Evolutionary conservation across 2,888 invertebrate genomes (phyloP), one percentile per base, ranked within the genome.

Genomic region (Incurvaria masculella): DNA sequence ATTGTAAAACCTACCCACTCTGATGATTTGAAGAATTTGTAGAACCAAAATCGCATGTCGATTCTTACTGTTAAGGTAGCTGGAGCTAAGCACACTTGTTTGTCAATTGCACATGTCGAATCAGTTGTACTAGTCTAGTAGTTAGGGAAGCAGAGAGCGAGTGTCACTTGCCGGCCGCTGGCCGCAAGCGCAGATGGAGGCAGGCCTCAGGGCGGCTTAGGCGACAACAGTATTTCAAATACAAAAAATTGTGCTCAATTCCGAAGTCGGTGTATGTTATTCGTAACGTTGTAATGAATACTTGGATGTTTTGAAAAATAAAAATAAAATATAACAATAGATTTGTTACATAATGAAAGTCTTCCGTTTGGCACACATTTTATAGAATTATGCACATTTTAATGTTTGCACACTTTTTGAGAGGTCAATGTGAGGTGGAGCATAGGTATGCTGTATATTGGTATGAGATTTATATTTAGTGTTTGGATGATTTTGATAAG

Each of bases 271-370:
- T 71, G 62, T 73, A 68, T 69, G 69, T 72, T 71, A 68, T 76
- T 44, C 65, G 63, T 71, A 72, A 71, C 69, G 68, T 75, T 71
- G 64, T 69, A 65, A 20, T 46, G 61, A n/a, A 33, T 33, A 33
- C 33, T 55, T 66, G 63, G 68, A 69, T 65, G 65, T 70, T 74
- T 72, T 68, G 64, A 60, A 66, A 66, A 67, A 61, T 64, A 10
- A 41, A 41, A 16, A 17, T 39, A 39, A 49, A 49, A 62, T 68
- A 65, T 62, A 92, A 91, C 85, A 91, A 91, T 82, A 87, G 91
- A 81, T 94, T 93, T 82, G 87, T 94, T 80, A 94, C 91, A 68
- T 93, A 92, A 80, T 93, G 62, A 72, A 74, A 68, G 79, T 80
- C 79, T 80, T 79, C 79, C 79, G 79, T 79, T 79, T 57, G 68